These are phyloP conservation scores for Drosophila pseudotalamancana DNA, from an alignment of 2,888 invertebrate species.

Conservation along the genomic window DNA sequence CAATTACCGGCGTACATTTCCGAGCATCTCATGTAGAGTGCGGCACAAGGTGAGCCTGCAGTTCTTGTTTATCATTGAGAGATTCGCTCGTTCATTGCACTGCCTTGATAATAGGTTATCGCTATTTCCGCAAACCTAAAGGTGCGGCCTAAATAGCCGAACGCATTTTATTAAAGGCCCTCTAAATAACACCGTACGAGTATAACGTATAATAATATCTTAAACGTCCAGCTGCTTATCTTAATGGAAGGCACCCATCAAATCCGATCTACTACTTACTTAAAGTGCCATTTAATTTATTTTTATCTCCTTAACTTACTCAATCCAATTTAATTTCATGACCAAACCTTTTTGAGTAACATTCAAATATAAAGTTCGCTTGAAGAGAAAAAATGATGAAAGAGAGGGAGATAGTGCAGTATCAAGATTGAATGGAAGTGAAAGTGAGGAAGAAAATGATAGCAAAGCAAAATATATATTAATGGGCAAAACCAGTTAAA, in stretches of 20 bases:
- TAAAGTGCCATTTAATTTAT: neutral
- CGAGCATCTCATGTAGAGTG: slow-evolving; percentile 8
- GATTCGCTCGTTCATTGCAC: slow-evolving; percentile 69
- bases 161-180: slow-evolving; percentile 2
- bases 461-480: too few relatives aligned
- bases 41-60: slow-evolving; percentile 45
- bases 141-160: slow-evolving; percentile 20
- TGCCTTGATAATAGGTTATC: slow-evolving; percentile 36
- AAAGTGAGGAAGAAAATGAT: too few relatives aligned
- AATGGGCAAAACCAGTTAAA: too few relatives aligned
- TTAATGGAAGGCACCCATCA: neutral
- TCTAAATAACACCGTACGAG: neutral
- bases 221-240: neutral
- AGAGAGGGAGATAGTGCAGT: too few relatives aligned
- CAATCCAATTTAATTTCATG: too few relatives aligned
- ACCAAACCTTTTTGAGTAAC: too few relatives aligned
- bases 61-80: slow-evolving; percentile 42
- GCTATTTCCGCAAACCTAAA: slow-evolving; percentile 33
- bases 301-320: neutral
- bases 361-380: too few relatives aligned
- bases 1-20: slow-evolving; percentile 33
- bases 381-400: too few relatives aligned
- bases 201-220: neutral
- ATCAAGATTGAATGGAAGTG: too few relatives aligned
- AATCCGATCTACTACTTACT: neutral